phyloP scores from a whole-genome alignment of 2,797 vertebrate genomes.

The Danio albolineatus region DNA sequence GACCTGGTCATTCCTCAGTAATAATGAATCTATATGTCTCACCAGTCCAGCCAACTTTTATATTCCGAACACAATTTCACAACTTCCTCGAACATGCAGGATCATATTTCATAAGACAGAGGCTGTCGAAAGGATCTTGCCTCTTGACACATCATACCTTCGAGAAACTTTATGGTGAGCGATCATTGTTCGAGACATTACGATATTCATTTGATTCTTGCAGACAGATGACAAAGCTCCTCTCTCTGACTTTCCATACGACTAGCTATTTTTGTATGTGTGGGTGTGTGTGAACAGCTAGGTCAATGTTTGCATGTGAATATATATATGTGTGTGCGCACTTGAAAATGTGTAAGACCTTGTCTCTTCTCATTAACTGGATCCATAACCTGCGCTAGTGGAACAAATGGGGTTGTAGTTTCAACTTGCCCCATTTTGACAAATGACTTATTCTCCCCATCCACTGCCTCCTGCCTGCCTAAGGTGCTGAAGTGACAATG shows the following conservation, averaged over 20 bases:
- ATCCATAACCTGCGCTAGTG: conserved; percentile 46
- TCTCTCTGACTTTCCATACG: conserved; percentile 7
- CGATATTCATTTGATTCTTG: conserved; percentile 27
- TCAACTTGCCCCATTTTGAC: conserved; percentile 52
- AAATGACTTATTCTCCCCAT: conserved; percentile 51
- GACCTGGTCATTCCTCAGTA: background rate
- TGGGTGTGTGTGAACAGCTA: conserved; percentile 31
- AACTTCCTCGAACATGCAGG: conserved; percentile 17
- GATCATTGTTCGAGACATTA: conserved; percentile 41
- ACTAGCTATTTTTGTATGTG: conserved; percentile 3
- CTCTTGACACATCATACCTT: conserved; percentile 42
- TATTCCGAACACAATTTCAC: conserved; percentile 16
- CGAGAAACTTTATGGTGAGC: conserved; percentile 34
- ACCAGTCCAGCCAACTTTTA: background rate
- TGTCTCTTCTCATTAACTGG: conserved; percentile 49
- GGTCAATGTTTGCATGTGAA: conserved; percentile 37
- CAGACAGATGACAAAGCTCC: conserved; percentile 33
- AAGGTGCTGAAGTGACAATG: conserved; percentile 57
- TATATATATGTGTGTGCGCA: background rate
- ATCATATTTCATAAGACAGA: conserved; percentile 42
- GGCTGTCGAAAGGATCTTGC: conserved; percentile 16
- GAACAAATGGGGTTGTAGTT: conserved; percentile 52
- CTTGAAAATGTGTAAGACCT: conserved; percentile 38
- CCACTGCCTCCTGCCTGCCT: conserved; percentile 50
- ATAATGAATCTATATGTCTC: background rate